Base-by-base conservation (phyloP, 2,888 invertebrate genomes). In the Oligia fasciuncula region DNA sequence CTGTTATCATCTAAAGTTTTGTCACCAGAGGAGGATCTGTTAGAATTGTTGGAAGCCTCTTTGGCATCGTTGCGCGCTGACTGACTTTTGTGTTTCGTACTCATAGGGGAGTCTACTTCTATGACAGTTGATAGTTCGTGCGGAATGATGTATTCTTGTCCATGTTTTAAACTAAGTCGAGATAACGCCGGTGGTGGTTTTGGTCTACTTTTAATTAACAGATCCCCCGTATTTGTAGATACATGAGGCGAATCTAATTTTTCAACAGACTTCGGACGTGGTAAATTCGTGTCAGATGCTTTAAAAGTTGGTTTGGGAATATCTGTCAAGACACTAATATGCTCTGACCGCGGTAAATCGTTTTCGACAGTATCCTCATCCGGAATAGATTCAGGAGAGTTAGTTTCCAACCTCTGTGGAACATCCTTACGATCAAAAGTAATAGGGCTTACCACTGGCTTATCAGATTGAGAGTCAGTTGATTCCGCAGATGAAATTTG, bases 101-200 rank as follows among this genome's bases (percentile, higher is more conserved):
- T 97, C 87, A 97, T 97, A 0, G 98, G 98, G 0, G 98, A 98
- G 86, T 98, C 98, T 5, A 98, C 97, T 93, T 98, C 98, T 1
- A 97, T 93, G 67, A 98, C 98, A 3, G 98, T 98, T 13, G 98
- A 98, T 67, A 98, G 93, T 91, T 98, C 98, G 89, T 98, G 98
- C 0, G 97, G 97, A 73, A 94, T 86, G n/a, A 95, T 82, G 77
- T 89, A 85, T 63, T 95, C 95, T 81, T 94, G 92, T 3, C 89
- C 91, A 81, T 93, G 90, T 91, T 95, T 97, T 71, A 96, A 92
- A 90, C 93, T 91, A 67, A 95, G 90, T 49, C 96, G 93, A 40
- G 94, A 93, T 51, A 96, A 88, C 6, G 96, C 96, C n/a, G 97
- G 94, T n/a, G 97, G 97, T 35, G 97, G 97, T 83, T 92, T 95